Evolutionary conservation across 1,140 invertebrate species (phyloP).

Genomic region (Batillaria attramentaria): DNA sequence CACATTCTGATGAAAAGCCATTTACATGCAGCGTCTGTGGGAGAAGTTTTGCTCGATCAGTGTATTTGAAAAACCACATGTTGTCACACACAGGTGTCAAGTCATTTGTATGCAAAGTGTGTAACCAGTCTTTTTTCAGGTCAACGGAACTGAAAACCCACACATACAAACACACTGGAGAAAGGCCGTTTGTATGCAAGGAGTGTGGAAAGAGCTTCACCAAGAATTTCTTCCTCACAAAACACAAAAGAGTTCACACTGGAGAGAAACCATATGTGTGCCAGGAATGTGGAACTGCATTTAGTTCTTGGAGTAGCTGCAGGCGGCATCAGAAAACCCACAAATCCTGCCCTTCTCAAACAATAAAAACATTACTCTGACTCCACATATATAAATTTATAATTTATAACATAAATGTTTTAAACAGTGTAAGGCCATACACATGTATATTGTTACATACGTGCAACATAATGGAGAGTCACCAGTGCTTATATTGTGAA

Average conservation of each 20-base stretch:
- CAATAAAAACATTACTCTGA: too few species aligned
- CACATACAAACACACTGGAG: not conserved
- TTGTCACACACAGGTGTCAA: not conserved
- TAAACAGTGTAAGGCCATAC: too few species aligned
- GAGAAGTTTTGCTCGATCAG: not conserved
- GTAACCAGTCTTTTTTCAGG: not conserved
- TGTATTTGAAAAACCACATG: not conserved
- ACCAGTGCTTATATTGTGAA: too few species aligned
- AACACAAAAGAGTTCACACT: slow-evolving; percentile 2
- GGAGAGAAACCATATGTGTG: too few species aligned
- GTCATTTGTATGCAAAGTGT: not conserved
- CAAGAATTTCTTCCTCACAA: not conserved
- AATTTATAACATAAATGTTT: too few species aligned
- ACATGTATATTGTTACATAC: too few species aligned
- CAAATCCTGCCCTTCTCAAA: too few species aligned
- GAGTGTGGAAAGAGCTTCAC: slow-evolving; percentile 10
- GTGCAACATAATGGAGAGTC: too few species aligned
- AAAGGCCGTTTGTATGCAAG: slow-evolving; percentile 10
- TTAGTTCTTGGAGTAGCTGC: too few species aligned
- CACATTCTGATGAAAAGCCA: not conserved
- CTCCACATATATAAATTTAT: too few species aligned
- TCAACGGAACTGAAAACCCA: not conserved
- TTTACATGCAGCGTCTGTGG: not conserved
- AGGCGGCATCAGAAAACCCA: too few species aligned
- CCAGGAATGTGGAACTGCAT: too few species aligned